These are phyloP conservation scores for Macrotrachela quadricornifera DNA, from an alignment of 1,140 invertebrate genomes.

Conservation along the genomic window DNA sequence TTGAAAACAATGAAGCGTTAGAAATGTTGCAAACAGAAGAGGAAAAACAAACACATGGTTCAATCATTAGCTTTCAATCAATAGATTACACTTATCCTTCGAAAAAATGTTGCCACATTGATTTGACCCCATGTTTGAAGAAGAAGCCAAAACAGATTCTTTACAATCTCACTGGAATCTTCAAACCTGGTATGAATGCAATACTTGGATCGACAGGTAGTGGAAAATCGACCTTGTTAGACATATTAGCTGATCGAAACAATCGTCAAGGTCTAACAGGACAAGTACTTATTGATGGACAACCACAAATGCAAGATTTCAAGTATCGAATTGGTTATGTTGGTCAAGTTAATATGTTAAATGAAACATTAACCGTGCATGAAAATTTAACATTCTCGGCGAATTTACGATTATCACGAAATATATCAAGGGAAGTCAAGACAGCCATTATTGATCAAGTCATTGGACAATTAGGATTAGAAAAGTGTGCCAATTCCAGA, in stretches of 20 bases:
- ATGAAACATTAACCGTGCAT: constrained; percentile 11
- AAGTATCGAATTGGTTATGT: constrained; percentile 30
- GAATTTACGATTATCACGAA: constrained; percentile 15
- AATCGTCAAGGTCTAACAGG: constrained; percentile 19
- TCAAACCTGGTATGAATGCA: constrained; percentile 28
- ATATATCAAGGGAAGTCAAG: constrained; percentile 12
- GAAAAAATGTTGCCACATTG: too few species aligned
- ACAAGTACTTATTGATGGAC: constrained; percentile 22
- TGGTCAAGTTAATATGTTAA: constrained; percentile 18
- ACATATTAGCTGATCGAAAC: constrained; percentile 28
- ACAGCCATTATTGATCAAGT: constrained; percentile 17
- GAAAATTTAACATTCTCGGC: constrained; percentile 29
- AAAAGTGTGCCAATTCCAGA: constrained; percentile 21
- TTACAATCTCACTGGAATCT: constrained; percentile 17
- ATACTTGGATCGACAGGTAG: constrained; percentile 29
- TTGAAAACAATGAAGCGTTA: too few species aligned
- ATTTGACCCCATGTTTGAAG: too few species aligned
- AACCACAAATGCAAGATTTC: constrained; percentile 23
- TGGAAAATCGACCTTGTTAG: constrained; percentile 30
- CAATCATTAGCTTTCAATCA: too few species aligned
- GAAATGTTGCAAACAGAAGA: too few species aligned
- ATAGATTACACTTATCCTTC: too few species aligned
- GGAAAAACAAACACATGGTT: too few species aligned
- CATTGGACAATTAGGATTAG: constrained; percentile 20
- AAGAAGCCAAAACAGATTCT: neutral